phyloP scores from a whole-genome alignment of 2,888 invertebrate species.

The Tanytarsus gracilentus region DNA sequence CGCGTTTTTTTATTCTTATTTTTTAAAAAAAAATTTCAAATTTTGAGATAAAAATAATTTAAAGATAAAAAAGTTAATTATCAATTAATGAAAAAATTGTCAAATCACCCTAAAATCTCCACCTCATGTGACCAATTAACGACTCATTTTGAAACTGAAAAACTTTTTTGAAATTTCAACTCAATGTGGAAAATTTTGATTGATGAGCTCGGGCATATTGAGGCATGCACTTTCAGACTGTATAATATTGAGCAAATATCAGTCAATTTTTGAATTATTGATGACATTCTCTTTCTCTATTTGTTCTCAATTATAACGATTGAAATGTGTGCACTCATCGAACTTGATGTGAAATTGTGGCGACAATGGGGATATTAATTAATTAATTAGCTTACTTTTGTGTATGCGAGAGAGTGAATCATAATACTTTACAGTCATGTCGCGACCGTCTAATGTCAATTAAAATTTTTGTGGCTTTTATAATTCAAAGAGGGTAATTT shows the following conservation, averaged over 20 bases:
- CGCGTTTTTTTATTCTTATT: neutral
- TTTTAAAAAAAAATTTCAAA: neutral
- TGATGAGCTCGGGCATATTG: conserved; percentile 8
- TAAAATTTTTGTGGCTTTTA: neutral
- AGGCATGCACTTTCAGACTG: neutral
- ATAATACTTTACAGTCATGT: neutral
- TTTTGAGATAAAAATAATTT: neutral
- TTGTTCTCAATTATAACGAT: no score
- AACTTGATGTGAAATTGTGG: neutral
- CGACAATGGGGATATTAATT: conserved; percentile 9
- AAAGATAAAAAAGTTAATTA: neutral
- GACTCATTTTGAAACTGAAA: conserved; percentile 3
- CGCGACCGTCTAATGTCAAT: no score
- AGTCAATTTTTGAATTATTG: conserved; percentile 24
- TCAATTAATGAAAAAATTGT: neutral
- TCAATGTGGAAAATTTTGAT: neutral
- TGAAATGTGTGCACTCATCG: neutral
- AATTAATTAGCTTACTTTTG: neutral
- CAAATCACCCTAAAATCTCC: neutral
- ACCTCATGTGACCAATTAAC: conserved; percentile 29
- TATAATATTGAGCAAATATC: conserved; percentile 23
- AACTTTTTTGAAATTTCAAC: neutral
- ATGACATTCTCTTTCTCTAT: conserved; percentile 18
- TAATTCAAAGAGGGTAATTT: no score
- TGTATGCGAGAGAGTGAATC: neutral